These are phyloP conservation scores for Corella eumyota DNA, from an alignment of 23 tunicate genomes.

Conservation along the genomic window DNA sequence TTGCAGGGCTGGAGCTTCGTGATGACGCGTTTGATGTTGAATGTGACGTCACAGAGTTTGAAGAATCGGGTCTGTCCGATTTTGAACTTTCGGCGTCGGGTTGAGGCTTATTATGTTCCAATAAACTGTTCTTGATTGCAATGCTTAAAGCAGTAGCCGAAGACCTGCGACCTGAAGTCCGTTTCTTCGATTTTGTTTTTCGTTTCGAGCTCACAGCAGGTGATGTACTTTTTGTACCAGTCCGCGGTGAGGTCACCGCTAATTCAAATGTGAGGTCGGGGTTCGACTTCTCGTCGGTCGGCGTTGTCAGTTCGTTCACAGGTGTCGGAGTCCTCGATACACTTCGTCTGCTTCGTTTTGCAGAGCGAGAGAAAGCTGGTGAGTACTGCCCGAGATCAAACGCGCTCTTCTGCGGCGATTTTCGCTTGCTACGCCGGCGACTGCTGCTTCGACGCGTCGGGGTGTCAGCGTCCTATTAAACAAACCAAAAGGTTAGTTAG, in stretches of 20 bases:
- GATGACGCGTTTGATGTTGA: slow-evolving; percentile 17
- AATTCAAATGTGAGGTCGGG: neutral
- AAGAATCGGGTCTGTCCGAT: neutral
- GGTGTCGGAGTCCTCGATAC: slow-evolving; percentile 35
- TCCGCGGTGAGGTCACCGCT: slow-evolving; percentile 11
- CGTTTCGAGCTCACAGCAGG: slow-evolving; percentile 16
- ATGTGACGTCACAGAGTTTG: slow-evolving; percentile 8
- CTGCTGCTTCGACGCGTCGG: slow-evolving; percentile 43
- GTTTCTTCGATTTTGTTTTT: slow-evolving; percentile 15
- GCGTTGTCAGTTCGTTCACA: neutral
- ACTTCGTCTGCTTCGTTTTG: slow-evolving; percentile 33
- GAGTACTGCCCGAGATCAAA: slow-evolving; percentile 23
- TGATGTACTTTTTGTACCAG: slow-evolving; percentile 6
- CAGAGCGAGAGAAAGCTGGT: slow-evolving; percentile 9
- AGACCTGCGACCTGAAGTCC: slow-evolving; percentile 19
- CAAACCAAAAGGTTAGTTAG: too few species aligned
- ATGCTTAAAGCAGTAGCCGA: slow-evolving; percentile 29
- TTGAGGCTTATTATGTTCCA: slow-evolving; percentile 32
- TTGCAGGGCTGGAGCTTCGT: slow-evolving; percentile 20
- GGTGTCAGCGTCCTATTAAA: slow-evolving; percentile 15
- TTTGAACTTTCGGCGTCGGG: too few species aligned
- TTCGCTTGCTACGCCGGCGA: slow-evolving; percentile 62
- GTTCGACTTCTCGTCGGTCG: neutral
- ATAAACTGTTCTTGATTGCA: slow-evolving; percentile 51
- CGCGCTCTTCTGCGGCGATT: slow-evolving; percentile 23